Evolutionary conservation across 2,113 vertebrate species (phyloP).

Genomic region (Mormyrus iriodes): DNA sequence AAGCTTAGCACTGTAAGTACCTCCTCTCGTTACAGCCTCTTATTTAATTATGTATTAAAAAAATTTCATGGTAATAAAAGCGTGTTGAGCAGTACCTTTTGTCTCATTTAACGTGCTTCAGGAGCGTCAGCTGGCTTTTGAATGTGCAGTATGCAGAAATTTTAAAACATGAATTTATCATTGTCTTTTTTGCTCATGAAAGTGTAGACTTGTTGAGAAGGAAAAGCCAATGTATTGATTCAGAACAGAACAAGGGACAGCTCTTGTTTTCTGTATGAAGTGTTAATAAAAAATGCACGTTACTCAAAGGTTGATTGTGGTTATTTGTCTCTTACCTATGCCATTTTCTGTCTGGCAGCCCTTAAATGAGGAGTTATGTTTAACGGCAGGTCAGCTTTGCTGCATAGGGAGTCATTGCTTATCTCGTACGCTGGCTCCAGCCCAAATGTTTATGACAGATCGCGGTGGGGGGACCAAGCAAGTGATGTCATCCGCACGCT

Average conservation of each 20-base stretch:
- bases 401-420: constrained; percentile 52
- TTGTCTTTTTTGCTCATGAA: not conserved
- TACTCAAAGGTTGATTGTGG: constrained; percentile 40
- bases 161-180: not conserved
- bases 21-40: constrained; percentile 25
- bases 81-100: not conserved
- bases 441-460: constrained; percentile 68
- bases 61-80: not conserved
- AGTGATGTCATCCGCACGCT: constrained; percentile 65
- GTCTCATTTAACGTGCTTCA: not conserved
- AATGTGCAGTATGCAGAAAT: not conserved
- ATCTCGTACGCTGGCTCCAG: constrained; percentile 54
- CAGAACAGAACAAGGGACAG: not conserved
- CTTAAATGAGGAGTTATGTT: constrained; percentile 59
- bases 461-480: constrained; percentile 43
- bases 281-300: not conserved
- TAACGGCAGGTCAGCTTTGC: constrained; percentile 45
- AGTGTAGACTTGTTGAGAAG: not conserved
- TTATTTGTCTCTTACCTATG: constrained; percentile 37
- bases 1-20: constrained; percentile 97
- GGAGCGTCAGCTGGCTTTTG: not conserved
- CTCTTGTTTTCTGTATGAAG: not conserved
- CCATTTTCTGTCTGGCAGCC: constrained; percentile 39
- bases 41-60: not conserved
- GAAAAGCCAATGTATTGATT: not conserved